Evolutionary conservation across 2,888 invertebrate genomes (phyloP).

Genomic region (Coelinius sp.): DNA sequence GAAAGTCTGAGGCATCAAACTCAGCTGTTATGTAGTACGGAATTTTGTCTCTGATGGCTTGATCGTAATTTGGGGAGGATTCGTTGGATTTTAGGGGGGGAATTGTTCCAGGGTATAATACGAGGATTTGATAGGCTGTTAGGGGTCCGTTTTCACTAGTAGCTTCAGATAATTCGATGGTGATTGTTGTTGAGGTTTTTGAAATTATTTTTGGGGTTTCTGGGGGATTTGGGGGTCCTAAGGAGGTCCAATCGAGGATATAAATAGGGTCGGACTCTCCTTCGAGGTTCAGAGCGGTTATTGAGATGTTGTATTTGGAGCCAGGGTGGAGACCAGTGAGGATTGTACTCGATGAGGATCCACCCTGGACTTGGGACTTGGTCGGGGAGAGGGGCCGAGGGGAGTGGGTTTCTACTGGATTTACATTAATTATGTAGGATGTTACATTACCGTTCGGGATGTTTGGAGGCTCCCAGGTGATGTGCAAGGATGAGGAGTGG

Average conservation of each 20-base stretch:
- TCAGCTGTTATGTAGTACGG: conserved; percentile 90
- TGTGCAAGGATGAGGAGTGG: conserved; percentile 69
- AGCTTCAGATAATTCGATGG: conserved; percentile 78
- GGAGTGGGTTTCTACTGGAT: conserved; percentile 61
- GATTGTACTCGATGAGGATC: conserved; percentile 60
- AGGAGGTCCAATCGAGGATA: conserved; percentile 77
- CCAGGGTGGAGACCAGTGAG: conserved; percentile 78
- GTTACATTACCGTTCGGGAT: conserved; percentile 71
- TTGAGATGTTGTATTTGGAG: conserved; percentile 81
- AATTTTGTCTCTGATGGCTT: conserved; percentile 78
- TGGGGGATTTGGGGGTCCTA: conserved; percentile 80
- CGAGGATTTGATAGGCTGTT: conserved; percentile 81
- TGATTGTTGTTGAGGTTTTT: conserved; percentile 76
- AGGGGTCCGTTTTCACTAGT: conserved; percentile 86
- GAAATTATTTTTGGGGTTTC: conserved; percentile 77
- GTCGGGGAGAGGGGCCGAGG: conserved; percentile 56
- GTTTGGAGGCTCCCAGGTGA: conserved; percentile 72
- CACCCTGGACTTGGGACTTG: conserved; percentile 63
- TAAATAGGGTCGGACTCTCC: conserved; percentile 76
- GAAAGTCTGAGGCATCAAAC: conserved; percentile 75
- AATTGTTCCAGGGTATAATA: conserved; percentile 78
- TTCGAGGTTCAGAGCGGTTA: conserved; percentile 77
- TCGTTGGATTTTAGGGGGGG: conserved; percentile 76
- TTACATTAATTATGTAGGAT: conserved; percentile 69
- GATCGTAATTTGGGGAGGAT: conserved; percentile 74